These are phyloP conservation scores for Troilus luridus DNA, from an alignment of 2,888 invertebrate genomes.

Conservation along the genomic window DNA sequence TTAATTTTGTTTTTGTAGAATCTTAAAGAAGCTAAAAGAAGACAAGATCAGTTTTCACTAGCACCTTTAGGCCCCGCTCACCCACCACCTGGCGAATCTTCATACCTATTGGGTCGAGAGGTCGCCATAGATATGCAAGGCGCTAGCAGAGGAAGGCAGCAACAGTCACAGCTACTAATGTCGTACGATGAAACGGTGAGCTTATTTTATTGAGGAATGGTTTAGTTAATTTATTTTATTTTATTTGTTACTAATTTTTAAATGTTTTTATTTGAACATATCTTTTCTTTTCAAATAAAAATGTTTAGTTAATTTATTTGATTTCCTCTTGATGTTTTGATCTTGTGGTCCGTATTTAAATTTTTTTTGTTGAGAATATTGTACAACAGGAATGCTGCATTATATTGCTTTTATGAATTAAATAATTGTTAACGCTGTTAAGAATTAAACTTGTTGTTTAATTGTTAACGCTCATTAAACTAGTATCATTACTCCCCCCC, in stretches of 20 bases:
- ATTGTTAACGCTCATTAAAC: no score
- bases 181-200: conserved; percentile 82
- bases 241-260: no score
- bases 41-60: conserved; percentile 92
- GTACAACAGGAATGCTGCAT: no score
- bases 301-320: background rate
- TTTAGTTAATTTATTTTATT: background rate
- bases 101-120: conserved; percentile 69
- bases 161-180: conserved; percentile 74
- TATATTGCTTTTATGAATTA: no score
- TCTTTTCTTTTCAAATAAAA: no score
- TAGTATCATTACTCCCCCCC: no score
- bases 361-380: no score
- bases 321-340: no score
- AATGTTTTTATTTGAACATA: no score
- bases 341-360: no score
- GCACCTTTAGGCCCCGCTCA: conserved; percentile 76
- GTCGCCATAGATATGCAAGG: conserved; percentile 86
- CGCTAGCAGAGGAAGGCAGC: conserved; percentile 27
- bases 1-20: conserved; percentile 74
- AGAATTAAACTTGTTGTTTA: no score
- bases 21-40: conserved; percentile 92
- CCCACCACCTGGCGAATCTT: conserved; percentile 73
- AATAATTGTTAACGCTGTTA: no score
- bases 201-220: background rate